Base-by-base conservation (phyloP, 1,140 invertebrate genomes). In the Lepidostoma basale region DNA sequence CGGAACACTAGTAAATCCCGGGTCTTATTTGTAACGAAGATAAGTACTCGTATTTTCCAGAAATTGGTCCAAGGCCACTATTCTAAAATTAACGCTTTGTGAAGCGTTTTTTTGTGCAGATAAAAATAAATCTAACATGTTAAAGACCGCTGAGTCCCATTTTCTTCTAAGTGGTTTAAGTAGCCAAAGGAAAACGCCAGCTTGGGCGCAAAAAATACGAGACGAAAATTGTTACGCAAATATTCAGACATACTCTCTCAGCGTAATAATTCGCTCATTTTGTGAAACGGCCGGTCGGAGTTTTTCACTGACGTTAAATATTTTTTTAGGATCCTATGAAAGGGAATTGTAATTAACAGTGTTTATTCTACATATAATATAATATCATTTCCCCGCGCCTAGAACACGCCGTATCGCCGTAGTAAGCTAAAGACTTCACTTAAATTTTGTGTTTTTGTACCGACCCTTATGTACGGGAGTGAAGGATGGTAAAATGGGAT, bases 361-460 rank as follows among this genome's bases (percentile, higher is more conserved):
- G 26, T 56, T 56, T 56, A 56, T 56, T 33, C 36, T 56, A 8
- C n/a, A n/a, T n/a, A n/a, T n/a, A n/a, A n/a, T n/a, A n/a, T n/a
- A n/a, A n/a, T n/a, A n/a, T n/a, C n/a, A n/a, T n/a, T n/a, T n/a
- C n/a, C n/a, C n/a, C n/a, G n/a, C n/a, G n/a, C n/a, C n/a, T n/a
- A n/a, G n/a, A n/a, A n/a, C n/a, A n/a, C n/a, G n/a, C n/a, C n/a
- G n/a, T n/a, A n/a, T n/a, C n/a, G n/a, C n/a, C n/a, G n/a, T n/a
- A n/a, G n/a, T n/a, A n/a, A n/a, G n/a, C n/a, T n/a, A n/a, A n/a
- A n/a, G n/a, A n/a, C n/a, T n/a, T n/a, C n/a, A n/a, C n/a, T n/a
- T n/a, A n/a, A n/a, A n/a, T n/a, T n/a, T n/a, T n/a, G n/a, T n/a
- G n/a, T n/a, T n/a, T n/a, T n/a, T n/a, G n/a, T n/a, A n/a, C n/a